These are phyloP conservation scores for Drosophila multiciliata DNA, from an alignment of 2,888 invertebrate species.

Conservation along the genomic window DNA sequence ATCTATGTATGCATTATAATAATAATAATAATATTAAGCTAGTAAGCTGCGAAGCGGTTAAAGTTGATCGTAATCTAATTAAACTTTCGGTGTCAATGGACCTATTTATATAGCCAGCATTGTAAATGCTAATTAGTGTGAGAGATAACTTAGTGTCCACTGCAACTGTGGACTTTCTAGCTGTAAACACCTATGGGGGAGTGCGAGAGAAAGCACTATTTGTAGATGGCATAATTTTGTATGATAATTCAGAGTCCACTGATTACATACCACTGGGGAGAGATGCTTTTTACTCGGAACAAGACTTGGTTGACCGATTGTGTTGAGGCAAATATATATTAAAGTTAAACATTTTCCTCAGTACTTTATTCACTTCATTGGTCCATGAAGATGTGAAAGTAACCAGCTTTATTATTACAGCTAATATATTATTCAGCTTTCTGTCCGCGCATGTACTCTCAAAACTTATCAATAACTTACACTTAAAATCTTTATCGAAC, in stretches of 20 bases:
- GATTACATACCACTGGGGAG: background rate
- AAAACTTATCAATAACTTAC: background rate
- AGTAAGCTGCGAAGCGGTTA: constrained; percentile 46
- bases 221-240: background rate
- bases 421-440: constrained; percentile 3
- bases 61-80: constrained; percentile 14
- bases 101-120: background rate
- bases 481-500: background rate
- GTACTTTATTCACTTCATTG: background rate
- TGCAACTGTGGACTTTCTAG: background rate
- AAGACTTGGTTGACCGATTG: background rate
- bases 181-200: background rate
- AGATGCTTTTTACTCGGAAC: background rate
- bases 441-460: background rate
- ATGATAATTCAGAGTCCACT: background rate
- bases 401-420: background rate
- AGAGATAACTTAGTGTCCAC: background rate
- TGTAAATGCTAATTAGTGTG: background rate
- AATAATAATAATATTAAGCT: constrained; percentile 36
- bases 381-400: background rate
- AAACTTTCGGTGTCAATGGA: background rate
- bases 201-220: background rate
- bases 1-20: constrained; percentile 14
- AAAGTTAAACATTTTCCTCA: background rate
- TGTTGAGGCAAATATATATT: background rate